Conservation (phyloP, 2,113 vertebrate genomes). For the Mormyrus lacerda region DNA sequence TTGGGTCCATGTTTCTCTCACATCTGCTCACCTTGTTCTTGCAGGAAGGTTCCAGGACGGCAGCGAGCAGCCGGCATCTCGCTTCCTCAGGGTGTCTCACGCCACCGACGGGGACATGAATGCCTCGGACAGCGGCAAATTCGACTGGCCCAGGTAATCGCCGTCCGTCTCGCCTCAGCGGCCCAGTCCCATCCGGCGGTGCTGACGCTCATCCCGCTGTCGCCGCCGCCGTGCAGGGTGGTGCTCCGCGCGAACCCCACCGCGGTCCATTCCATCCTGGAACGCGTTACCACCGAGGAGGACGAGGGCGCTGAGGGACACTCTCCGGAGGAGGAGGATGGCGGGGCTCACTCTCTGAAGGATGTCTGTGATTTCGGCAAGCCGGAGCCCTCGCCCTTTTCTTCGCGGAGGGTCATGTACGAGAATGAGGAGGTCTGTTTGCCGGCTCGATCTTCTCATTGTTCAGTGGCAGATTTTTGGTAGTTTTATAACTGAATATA, state of each 20-base stretch:
- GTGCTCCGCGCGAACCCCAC: constrained; percentile 89
- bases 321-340: constrained; percentile 90
- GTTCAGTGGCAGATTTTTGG: not conserved
- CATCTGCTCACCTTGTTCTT: not conserved
- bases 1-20: not conserved
- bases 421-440: constrained; percentile 88
- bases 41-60: constrained; percentile 83
- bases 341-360: constrained; percentile 86
- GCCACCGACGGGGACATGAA: constrained; percentile 78
- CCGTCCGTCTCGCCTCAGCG: no score
- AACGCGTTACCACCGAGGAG: constrained; percentile 81
- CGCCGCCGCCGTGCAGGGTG: constrained; percentile 58
- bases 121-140: constrained; percentile 78
- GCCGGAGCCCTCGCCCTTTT: constrained; percentile 91
- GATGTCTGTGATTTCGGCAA: constrained; percentile 92
- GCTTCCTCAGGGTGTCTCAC: constrained; percentile 80
- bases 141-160: constrained; percentile 84
- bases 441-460: not conserved
- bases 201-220: not conserved
- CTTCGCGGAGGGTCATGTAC: constrained; percentile 95
- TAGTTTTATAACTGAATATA: not conserved
- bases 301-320: constrained; percentile 78
- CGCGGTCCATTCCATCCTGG: constrained; percentile 90
- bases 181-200: not conserved
- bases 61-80: constrained; percentile 54